Evolutionary conservation across 2,113 vertebrate genomes (phyloP).

Genomic region (Chamaetylas fuelleborni): DNA sequence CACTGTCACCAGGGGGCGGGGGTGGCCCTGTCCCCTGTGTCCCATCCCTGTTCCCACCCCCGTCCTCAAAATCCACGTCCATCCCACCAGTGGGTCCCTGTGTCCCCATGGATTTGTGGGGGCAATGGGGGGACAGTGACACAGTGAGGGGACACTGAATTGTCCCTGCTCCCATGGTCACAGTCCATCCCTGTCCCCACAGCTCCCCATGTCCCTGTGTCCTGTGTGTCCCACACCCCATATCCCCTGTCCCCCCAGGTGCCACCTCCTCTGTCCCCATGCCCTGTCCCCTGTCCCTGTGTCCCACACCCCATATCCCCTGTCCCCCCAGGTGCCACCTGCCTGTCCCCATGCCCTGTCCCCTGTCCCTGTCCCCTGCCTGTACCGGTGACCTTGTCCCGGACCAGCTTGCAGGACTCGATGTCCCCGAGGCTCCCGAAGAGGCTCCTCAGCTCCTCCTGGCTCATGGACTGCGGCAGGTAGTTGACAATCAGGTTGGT

Average conservation of each 20-base stretch:
- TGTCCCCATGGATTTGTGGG: background rate
- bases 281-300: background rate
- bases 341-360: no score
- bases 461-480: slow-evolving; percentile 97
- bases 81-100: no score
- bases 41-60: background rate
- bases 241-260: background rate
- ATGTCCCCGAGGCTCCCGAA: slow-evolving; percentile 89
- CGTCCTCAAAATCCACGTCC: background rate
- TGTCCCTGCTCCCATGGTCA: background rate
- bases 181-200: background rate
- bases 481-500: slow-evolving; percentile 98
- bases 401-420: no score
- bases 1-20: background rate
- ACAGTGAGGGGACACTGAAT: background rate
- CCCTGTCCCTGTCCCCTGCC: background rate
- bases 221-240: no score
- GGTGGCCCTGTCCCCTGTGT: background rate
- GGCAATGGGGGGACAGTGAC: no score
- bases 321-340: no score
- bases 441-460: slow-evolving; percentile 95
- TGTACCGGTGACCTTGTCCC: slow-evolving; percentile 66
- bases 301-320: background rate
- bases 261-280: no score
- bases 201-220: background rate